phyloP scores from a whole-genome alignment of 2,888 invertebrate species.

The Esperia sulphurella region DNA sequence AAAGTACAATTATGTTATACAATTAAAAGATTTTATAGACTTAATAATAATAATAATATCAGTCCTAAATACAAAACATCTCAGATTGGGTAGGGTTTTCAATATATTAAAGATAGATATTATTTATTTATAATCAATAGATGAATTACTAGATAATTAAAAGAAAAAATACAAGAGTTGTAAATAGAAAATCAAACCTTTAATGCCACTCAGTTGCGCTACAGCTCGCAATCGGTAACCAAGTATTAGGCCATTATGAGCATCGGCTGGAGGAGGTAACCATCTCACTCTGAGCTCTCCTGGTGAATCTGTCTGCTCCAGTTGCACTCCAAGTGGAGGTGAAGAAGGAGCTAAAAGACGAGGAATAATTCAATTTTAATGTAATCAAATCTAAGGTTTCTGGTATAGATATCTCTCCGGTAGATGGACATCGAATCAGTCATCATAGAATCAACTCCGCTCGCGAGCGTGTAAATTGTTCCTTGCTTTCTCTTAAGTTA shows the following conservation, averaged over 20 bases:
- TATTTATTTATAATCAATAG: too few relatives aligned
- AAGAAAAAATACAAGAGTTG: neutral
- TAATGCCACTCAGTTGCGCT: constrained; percentile 59
- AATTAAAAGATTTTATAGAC: too few relatives aligned
- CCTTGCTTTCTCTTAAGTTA: too few relatives aligned
- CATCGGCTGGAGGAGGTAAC: constrained; percentile 67
- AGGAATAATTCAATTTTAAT: neutral
- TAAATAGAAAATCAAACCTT: constrained; percentile 35
- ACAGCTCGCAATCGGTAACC: constrained; percentile 63
- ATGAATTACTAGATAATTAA: neutral
- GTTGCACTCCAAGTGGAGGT: constrained; percentile 63
- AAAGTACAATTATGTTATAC: constrained; percentile 1
- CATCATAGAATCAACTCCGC: too few relatives aligned
- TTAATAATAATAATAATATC: too few relatives aligned
- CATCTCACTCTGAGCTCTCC: constrained; percentile 66
- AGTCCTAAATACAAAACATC: too few relatives aligned
- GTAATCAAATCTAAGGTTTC: too few relatives aligned
- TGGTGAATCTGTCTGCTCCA: constrained; percentile 66
- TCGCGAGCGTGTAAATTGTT: too few relatives aligned
- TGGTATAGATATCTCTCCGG: too few relatives aligned
- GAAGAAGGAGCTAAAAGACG: constrained; percentile 56
- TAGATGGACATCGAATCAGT: too few relatives aligned
- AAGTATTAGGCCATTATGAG: constrained; percentile 66
- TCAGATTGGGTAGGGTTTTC: too few relatives aligned
- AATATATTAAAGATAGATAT: too few relatives aligned